Conservation (phyloP, 35 echinoderm and acorn worm genomes). For the Ophioderma brevispina region DNA sequence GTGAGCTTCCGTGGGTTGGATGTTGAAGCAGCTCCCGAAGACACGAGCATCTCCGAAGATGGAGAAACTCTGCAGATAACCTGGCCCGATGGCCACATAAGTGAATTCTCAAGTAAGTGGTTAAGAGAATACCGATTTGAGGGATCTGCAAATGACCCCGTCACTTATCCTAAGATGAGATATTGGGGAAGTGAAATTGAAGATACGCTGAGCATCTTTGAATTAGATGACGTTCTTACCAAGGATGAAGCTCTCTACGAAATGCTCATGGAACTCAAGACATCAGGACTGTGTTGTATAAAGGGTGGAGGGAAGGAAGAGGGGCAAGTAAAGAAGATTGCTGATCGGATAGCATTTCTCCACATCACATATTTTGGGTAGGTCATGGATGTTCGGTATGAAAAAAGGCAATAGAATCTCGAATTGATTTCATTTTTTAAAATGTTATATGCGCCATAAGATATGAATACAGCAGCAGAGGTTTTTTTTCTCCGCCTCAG, state of each 20-base stretch:
- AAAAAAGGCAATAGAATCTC: too few species aligned
- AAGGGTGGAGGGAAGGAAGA: constrained; percentile 22
- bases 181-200: constrained; percentile 36
- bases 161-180: constrained; percentile 45
- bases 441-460: too few species aligned
- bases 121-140: constrained; percentile 60
- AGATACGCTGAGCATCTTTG: constrained; percentile 37
- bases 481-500: too few species aligned
- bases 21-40: constrained; percentile 50
- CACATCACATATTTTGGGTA: constrained; percentile 69
- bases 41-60: constrained; percentile 25
- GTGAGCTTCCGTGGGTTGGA: constrained; percentile 57
- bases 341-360: constrained; percentile 51
- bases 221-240: constrained; percentile 48
- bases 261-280: constrained; percentile 68
- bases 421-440: too few species aligned
- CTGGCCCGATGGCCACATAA: constrained; percentile 70
- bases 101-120: constrained; percentile 53
- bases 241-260: constrained; percentile 63
- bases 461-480: too few species aligned
- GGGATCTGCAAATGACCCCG: constrained; percentile 40
- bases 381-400: too few species aligned
- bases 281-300: constrained; percentile 37
- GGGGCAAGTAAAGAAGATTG: constrained; percentile 68
- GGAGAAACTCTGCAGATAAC: constrained; percentile 35